Conservation (phyloP, 2,888 invertebrate species). For the Prosapia bicincta region DNA sequence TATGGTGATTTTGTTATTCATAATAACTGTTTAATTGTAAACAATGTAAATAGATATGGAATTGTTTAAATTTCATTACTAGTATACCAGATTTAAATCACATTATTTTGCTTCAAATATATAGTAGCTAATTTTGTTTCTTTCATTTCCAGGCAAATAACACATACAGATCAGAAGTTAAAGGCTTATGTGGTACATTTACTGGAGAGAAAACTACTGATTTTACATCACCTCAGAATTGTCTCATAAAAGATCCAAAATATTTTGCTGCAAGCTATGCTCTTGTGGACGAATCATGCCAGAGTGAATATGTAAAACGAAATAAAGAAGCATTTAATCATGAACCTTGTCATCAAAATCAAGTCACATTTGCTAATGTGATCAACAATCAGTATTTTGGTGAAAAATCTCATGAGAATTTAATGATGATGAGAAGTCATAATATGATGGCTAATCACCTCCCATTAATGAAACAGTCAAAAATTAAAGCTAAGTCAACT, state of each 20-base stretch:
- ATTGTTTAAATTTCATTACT: too few species aligned
- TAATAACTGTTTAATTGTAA: too few species aligned
- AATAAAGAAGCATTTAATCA: not conserved
- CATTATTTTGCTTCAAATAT: too few species aligned
- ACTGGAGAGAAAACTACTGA: not conserved
- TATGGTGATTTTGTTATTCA: too few species aligned
- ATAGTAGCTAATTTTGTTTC: too few species aligned
- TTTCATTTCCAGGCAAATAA: not conserved
- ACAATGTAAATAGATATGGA: too few species aligned
- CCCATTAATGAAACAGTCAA: too few species aligned
- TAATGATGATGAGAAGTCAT: too few species aligned
- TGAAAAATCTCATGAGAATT: not conserved
- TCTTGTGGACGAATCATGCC: not conserved
- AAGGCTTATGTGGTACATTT: not conserved
- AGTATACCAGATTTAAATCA: too few species aligned
- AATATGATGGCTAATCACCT: too few species aligned
- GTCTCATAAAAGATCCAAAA: not conserved
- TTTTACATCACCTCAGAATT: not conserved
- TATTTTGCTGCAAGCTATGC: not conserved
- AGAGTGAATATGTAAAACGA: not conserved
- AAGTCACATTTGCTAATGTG: not conserved
- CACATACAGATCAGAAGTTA: not conserved
- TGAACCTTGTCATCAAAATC: not conserved
- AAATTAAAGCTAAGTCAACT: too few species aligned
- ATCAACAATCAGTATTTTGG: not conserved